Evolutionary conservation across 2,888 invertebrate genomes (phyloP), one percentile per base, ranked within the genome.

Genomic region (Leptinotarsa tumamoca): DNA sequence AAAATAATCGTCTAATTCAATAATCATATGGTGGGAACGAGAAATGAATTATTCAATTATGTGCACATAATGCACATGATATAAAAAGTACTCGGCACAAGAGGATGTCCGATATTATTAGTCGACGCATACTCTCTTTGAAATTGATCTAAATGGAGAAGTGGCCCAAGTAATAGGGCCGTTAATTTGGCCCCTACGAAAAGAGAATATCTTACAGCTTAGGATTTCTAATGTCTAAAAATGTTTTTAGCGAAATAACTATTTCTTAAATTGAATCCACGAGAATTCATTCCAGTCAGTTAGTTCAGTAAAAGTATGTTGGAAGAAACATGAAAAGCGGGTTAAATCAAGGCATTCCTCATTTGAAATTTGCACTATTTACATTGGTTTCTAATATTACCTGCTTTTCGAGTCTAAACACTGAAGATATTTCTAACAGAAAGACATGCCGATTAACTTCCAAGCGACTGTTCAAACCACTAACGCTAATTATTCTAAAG

Each of bases 1-100:
- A 70, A 74, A 67, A 74, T 74, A 71, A 74, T 74, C 68, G 67
- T 74, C 71, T 71, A 71, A 74, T 74, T 74, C 71, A 74, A 74
- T 74, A 74, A 58, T 71, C 71, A 71, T 74, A 51, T 63, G 21
- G 27, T 43, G 67, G 67, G 71, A 71, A 69, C 69, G 69, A 74
- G 43, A 71, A 50, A 71, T 74, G 74, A 71, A 74, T 74, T 74
- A 74, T 74, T 74, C 74, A 74, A 74, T 74, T 67, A 72, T 66
- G 58, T 71, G 50, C 63, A 43, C 63, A 63, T 63, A 43, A 67
- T 67, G 67, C 61, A 43, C 58, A 74, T 69, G 71, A 71, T 67
- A 69, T 74, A 69, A 71, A 74, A 74, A 74, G 74, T 56, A 58
- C 71, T 74, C 67, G 63, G n/a, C 56, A 74, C 67, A 74, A 71